Conservation (phyloP, 2,797 vertebrate species). For the Sebastes hopkinsi region DNA sequence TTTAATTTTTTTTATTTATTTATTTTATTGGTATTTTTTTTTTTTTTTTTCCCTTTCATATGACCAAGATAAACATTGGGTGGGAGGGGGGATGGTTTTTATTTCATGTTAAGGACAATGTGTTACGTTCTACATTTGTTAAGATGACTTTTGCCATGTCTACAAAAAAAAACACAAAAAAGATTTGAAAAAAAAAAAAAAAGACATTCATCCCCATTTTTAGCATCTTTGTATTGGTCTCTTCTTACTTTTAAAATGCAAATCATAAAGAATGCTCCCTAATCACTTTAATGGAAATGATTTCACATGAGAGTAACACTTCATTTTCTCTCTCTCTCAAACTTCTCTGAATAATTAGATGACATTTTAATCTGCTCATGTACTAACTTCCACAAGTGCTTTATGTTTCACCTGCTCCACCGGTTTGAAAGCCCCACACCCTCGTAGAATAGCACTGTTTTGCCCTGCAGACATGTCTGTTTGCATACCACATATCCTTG, state of each 20-base stretch:
- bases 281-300: not conserved
- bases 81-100: too few species aligned
- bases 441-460: conserved; percentile 21
- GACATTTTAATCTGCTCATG: not conserved
- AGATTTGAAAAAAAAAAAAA: too few species aligned
- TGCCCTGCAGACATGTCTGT: conserved; percentile 56
- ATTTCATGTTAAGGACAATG: too few species aligned
- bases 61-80: too few species aligned
- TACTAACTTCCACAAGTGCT: not conserved
- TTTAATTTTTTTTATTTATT: too few species aligned
- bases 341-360: conserved; percentile 15
- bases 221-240: not conserved
- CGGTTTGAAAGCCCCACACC: not conserved
- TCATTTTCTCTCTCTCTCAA: not conserved
- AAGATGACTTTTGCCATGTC: too few species aligned
- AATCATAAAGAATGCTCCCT: not conserved
- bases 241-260: not conserved
- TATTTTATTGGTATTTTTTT: too few species aligned
- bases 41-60: not conserved
- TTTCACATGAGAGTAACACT: not conserved
- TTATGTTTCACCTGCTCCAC: conserved; percentile 1
- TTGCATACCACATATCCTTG: conserved; percentile 62
- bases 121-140: too few species aligned
- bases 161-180: too few species aligned
- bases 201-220: not conserved